Base-by-base conservation (phyloP, 2,888 invertebrate species). In the Griposia aprilina region DNA sequence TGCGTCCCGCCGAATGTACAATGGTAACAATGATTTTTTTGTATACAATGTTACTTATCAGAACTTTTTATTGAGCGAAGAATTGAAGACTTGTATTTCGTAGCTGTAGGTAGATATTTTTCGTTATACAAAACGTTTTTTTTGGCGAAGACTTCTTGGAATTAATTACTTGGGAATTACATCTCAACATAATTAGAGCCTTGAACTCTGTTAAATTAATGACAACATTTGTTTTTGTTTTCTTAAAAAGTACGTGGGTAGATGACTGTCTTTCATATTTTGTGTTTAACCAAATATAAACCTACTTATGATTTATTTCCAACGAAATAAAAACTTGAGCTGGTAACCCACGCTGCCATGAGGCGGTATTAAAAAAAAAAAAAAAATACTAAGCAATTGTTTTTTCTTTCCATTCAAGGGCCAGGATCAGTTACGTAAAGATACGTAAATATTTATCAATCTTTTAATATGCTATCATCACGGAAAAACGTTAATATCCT, bases 361-460 rank as follows among this genome's bases (percentile, higher is more conserved):
- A 41, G 26, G 2, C 0, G 7, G 10, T 67, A 52, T n/a, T 20
- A 0, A 59, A 68, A 63, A 81, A 1, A 65, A 48, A 65, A 59
- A 80, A 41, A 13, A 41, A 30, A 30, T n/a, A 52, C 17, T 36
- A 41, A 62, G 55, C 20, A 45, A 52, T 59, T 48, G 17, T 13
- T 62, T 30, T 45, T 30, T 45, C 20, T 45, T 10, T 6, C 2
- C 4, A 41, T 26, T 5, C 60, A 73, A 75, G 60, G 55, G 52
- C 23, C 23, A 62, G 10, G 41, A 66, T 69, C 77, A 62, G 67
- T 45, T 30, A 68, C 13, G 26, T 50, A 45, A 48, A 65, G 6
- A 55, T 13, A 50, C 15, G 50, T 60, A 83, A 84, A 84, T 74
- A 84, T 86, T 84, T 52, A 66, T 60, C 66, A 74, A 23, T n/a